Conservation (phyloP, 2,113 vertebrate genomes). For the Pangasianodon gigas region DNA sequence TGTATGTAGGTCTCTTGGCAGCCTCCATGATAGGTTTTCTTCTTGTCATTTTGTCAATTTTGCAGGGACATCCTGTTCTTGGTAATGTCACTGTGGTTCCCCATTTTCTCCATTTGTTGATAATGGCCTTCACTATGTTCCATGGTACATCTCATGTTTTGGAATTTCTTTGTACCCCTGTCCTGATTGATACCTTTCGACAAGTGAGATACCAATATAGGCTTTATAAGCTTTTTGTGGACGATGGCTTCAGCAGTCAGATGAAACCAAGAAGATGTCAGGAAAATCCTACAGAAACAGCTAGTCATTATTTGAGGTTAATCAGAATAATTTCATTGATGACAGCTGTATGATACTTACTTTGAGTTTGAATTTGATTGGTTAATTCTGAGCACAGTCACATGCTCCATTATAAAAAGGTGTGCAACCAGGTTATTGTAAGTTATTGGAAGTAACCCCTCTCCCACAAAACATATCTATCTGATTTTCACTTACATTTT, state of each 20-base stretch:
- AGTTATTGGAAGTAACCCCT: no score
- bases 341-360: not conserved
- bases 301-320: not conserved
- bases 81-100: not conserved
- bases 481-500: no score
- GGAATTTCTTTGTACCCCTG: not conserved
- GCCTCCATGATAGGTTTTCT: not conserved
- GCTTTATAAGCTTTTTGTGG: not conserved
- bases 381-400: not conserved
- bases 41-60: not conserved
- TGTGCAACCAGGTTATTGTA: no score
- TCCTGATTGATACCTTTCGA: not conserved
- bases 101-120: not conserved
- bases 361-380: not conserved
- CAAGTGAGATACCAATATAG: not conserved
- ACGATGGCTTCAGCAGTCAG: not conserved
- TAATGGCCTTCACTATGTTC: not conserved
- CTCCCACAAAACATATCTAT: no score
- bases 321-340: not conserved
- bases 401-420: no score
- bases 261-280: not conserved
- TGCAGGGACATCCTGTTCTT: not conserved
- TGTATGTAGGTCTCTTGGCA: not conserved
- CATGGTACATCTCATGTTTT: not conserved
- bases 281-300: not conserved